Percentiles rank a stretch among this genome's conserved stretches.
Evolutionary conservation across 2,113 vertebrate genomes (phyloP).

Genomic region (Campylomormyrus tamandua): DNA sequence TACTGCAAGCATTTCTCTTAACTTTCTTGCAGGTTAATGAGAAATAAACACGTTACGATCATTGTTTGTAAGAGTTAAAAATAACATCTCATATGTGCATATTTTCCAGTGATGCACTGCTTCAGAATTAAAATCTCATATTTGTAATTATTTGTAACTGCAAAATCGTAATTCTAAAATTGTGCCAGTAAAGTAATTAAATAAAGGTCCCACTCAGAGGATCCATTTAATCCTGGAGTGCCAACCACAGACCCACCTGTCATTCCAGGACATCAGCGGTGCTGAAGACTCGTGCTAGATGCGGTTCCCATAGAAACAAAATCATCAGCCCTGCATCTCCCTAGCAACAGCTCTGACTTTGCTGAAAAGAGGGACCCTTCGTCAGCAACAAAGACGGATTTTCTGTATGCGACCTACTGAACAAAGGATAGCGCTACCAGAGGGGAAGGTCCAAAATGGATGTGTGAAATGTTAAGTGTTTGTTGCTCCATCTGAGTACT

Average conservation of each 20-base stretch:
- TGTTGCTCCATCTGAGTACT: background rate
- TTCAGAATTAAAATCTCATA: background rate
- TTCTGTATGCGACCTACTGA: background rate
- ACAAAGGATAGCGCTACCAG: background rate
- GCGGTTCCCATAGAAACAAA: slow-evolving; percentile 27
- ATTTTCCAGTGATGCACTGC: background rate
- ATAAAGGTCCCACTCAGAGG: background rate
- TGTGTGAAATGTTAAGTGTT: background rate
- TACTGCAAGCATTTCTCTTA: background rate
- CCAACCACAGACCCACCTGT: slow-evolving; percentile 7
- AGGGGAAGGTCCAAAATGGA: background rate
- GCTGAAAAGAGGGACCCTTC: background rate
- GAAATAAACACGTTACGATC: background rate
- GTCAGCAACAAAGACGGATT: background rate
- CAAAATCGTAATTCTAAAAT: background rate
- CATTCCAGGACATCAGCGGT: slow-evolving; percentile 51
- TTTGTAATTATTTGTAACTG: background rate
- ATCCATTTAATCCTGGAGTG: background rate
- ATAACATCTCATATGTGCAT: background rate
- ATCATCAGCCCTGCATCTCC: slow-evolving; percentile 26
- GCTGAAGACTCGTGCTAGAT: slow-evolving; percentile 52
- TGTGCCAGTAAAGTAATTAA: background rate
- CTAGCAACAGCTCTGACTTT: slow-evolving; percentile 19
- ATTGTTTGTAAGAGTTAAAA: background rate
- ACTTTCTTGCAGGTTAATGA: background rate